Percentiles rank a stretch among this genome's conserved stretches.
phyloP scores from a whole-genome alignment of 1,140 invertebrate species.

The Drosophila equinoxialis region DNA sequence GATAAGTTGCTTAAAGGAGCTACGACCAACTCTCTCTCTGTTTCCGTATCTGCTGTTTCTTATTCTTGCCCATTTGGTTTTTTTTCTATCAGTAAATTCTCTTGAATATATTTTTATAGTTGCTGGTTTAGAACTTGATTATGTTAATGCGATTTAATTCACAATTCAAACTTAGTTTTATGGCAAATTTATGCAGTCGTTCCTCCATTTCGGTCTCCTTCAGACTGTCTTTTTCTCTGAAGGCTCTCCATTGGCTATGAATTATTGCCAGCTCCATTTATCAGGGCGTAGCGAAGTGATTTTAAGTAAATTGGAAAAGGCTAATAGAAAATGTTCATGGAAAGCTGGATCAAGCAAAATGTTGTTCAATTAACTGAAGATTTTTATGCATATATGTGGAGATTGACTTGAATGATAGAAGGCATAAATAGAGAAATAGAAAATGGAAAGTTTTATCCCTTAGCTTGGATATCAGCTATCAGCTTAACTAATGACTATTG shows the following conservation, averaged over 20 bases:
- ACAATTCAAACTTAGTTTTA: slow-evolving; percentile 59
- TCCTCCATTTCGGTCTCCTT: too few relatives aligned
- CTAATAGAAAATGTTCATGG: background rate
- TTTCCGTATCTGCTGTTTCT: slow-evolving; percentile 13
- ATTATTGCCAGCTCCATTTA: slow-evolving; percentile 61
- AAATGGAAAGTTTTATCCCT: too few relatives aligned
- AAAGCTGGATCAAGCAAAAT: background rate
- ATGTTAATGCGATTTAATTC: slow-evolving; percentile 70
- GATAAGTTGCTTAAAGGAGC: slow-evolving; percentile 37
- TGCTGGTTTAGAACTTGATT: slow-evolving; percentile 52
- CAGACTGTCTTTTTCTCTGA: background rate
- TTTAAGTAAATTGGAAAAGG: slow-evolving; percentile 71
- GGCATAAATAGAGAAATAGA: slow-evolving; percentile 1
- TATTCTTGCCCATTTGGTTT: slow-evolving; percentile 16
- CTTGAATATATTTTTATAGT: slow-evolving; percentile 76
- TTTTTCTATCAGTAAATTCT: slow-evolving; percentile 44
- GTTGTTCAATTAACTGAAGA: slow-evolving; percentile 60
- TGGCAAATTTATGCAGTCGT: slow-evolving; percentile 65
- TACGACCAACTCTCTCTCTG: background rate
- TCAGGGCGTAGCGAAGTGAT: slow-evolving; percentile 36
- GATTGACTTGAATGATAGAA: background rate
- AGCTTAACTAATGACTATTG: slow-evolving; percentile 61
- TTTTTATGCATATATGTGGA: slow-evolving; percentile 52
- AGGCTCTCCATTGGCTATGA: slow-evolving; percentile 43
- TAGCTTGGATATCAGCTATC: slow-evolving; percentile 30